Conservation (phyloP, 1,140 invertebrate species). For the Brachionus plicatilis region DNA sequence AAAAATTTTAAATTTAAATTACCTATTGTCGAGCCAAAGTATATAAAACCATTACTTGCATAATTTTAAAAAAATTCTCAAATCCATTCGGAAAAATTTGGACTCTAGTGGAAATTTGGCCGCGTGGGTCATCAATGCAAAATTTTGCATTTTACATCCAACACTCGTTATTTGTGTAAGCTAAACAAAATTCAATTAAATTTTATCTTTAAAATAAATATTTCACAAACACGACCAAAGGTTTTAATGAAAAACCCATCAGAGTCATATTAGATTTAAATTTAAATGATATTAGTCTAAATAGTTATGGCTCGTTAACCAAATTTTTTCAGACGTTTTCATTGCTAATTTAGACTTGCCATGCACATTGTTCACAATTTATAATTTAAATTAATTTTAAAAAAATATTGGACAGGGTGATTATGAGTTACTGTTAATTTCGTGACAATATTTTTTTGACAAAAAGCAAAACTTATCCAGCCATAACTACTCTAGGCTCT, state of each 20-base stretch:
- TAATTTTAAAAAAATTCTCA: background rate
- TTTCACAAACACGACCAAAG: background rate
- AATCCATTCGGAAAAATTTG: too few relatives aligned
- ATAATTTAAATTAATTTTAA: background rate
- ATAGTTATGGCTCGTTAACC: background rate
- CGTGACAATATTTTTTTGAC: background rate
- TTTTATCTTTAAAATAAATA: background rate
- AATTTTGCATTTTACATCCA: background rate
- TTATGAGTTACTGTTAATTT: background rate
- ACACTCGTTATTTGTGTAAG: background rate
- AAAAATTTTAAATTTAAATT: background rate
- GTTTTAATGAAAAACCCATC: background rate
- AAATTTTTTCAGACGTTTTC: background rate
- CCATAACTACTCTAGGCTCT: background rate
- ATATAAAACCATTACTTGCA: background rate
- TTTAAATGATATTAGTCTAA: background rate
- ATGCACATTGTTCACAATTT: background rate
- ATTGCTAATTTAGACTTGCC: background rate
- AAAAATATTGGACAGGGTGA: background rate
- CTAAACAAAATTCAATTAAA: too few relatives aligned
- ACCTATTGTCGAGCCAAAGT: background rate
- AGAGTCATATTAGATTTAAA: background rate
- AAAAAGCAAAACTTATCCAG: background rate
- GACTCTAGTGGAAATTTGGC: too few relatives aligned
- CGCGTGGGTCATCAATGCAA: too few relatives aligned